Evolutionary conservation across 2,888 invertebrate genomes (phyloP).

Genomic region (Carpatolechia fugitivella): DNA sequence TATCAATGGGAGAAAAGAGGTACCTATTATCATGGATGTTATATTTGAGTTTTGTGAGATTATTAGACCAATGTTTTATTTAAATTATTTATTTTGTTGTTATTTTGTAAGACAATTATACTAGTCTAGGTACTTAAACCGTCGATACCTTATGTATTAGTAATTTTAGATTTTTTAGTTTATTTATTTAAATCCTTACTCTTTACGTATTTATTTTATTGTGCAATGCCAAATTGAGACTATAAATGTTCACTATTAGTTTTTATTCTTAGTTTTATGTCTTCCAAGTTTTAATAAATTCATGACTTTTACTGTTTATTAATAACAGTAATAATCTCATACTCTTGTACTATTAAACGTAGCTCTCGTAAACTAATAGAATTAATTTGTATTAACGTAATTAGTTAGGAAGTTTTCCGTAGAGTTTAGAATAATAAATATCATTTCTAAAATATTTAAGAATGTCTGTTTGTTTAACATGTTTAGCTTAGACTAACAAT

Average conservation of each 20-base stretch:
- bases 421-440: slow-evolving; percentile 75
- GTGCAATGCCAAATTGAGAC: slow-evolving; percentile 56
- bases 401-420: slow-evolving; percentile 58
- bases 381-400: slow-evolving; percentile 75
- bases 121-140: slow-evolving; percentile 43
- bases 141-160: slow-evolving; percentile 51
- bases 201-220: slow-evolving; percentile 56
- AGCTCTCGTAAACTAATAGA: slow-evolving; percentile 39
- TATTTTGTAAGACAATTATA: slow-evolving; percentile 46
- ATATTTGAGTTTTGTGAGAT: slow-evolving; percentile 55
- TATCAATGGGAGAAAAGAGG: slow-evolving; percentile 74
- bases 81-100: slow-evolving; percentile 35
- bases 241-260: slow-evolving; percentile 62
- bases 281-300: slow-evolving; percentile 44
- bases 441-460: slow-evolving; percentile 74
- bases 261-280: slow-evolving; percentile 56
- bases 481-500: slow-evolving; percentile 78
- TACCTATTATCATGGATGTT: slow-evolving; percentile 74
- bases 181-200: slow-evolving; percentile 48
- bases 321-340: slow-evolving; percentile 50
- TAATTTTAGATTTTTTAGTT: slow-evolving; percentile 39
- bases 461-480: slow-evolving; percentile 79
- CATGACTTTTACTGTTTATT: slow-evolving; percentile 47
- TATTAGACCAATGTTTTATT: slow-evolving; percentile 50
- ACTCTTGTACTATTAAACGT: slow-evolving; percentile 35